Base-by-base conservation (phyloP, 2,797 vertebrate genomes). In the Xerus rutilus region DNA sequence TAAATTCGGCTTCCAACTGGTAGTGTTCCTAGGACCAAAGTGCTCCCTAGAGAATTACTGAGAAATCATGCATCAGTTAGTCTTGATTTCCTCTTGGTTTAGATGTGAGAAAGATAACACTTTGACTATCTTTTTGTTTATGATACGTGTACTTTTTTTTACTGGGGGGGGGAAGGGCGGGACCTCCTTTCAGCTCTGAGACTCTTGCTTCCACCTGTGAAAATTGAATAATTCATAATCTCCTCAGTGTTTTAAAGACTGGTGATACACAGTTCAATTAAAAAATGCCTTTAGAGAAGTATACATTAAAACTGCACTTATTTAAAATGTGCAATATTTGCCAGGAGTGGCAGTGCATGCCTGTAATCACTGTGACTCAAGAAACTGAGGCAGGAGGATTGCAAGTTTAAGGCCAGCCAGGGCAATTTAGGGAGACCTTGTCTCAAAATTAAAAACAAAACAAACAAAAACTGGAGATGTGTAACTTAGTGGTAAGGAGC, bases 21-120 rank as follows among this genome's bases (percentile, higher is more conserved):
- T 91, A 43, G 67, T 64, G 9, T 69, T n/a, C 64, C 30, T 69
- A 77, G 13, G 54, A 70, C 70, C 69, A 89, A 73, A 43, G 14
- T 65, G 28, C 47, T 69, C 18, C 57, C 76, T 78, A 74, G 52
- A 86, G 7, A 32, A 73, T 90, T 52, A 62, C 13, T 74, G 93
- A 95, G 62, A 69, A 84, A 32, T 57, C 30, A 83, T 62, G 14
- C 25, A 65, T 65, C 64, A 39, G 20, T 81, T 67, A 84, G 39
- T 64, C 28, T 89, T 93, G n/a, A 88, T 69, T 88, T 11, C 43
- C 17, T 97, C 52, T 88, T 91, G n/a, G 28, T 49, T 87, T 94
- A 91, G 32, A 87, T 86, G 43, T 54, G 93, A 90, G 17, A 39
- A 93, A 91, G 54, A 73, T 39, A 84, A 69, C 65, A 77, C 84